Percentiles rank a stretch among this genome's conserved stretches.
Evolutionary conservation across 2,888 invertebrate species (phyloP).

Genomic region (Netelia inedita): DNA sequence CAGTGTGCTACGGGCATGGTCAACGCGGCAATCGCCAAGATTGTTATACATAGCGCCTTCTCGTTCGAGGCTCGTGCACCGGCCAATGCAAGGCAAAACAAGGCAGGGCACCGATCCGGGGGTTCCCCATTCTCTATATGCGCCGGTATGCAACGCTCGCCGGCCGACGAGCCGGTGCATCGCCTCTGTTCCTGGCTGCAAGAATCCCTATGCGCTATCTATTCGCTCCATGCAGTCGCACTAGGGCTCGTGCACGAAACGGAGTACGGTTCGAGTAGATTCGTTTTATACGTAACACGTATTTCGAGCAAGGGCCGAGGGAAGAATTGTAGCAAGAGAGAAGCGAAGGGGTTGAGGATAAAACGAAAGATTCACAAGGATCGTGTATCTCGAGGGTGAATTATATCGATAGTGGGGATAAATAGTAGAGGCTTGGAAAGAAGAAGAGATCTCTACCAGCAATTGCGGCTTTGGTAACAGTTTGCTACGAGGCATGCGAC

Average conservation of each 20-base stretch:
- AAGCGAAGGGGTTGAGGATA: slow-evolving; percentile 39
- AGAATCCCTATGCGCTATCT: slow-evolving; percentile 69
- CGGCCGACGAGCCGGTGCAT: slow-evolving; percentile 49
- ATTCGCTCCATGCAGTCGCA: slow-evolving; percentile 59
- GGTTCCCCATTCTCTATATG: slow-evolving; percentile 57
- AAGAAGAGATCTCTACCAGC: slow-evolving; percentile 56
- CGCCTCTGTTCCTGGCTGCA: slow-evolving; percentile 37
- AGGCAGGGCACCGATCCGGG: slow-evolving; percentile 47
- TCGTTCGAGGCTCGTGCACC: slow-evolving; percentile 71
- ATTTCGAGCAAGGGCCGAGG: neutral
- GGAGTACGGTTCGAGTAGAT: slow-evolving; percentile 42
- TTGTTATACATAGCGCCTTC: slow-evolving; percentile 78
- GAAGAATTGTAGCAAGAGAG: slow-evolving; percentile 8
- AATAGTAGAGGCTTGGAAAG: slow-evolving; percentile 51
- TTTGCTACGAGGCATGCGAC: slow-evolving; percentile 47
- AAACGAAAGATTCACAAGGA: slow-evolving; percentile 61
- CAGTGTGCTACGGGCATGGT: slow-evolving; percentile 71
- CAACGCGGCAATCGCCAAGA: slow-evolving; percentile 76
- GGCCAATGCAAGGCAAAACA: slow-evolving; percentile 6
- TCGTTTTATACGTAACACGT: slow-evolving; percentile 63
- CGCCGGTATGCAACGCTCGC: slow-evolving; percentile 55
- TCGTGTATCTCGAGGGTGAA: slow-evolving; percentile 60
- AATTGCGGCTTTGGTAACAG: slow-evolving; percentile 40
- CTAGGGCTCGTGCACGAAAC: slow-evolving; percentile 51
- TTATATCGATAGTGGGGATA: slow-evolving; percentile 69